Evolutionary conservation across 2,113 vertebrate genomes (phyloP), one percentile per base, ranked within the genome.

Genomic region (Microcebus griseorufus): DNA sequence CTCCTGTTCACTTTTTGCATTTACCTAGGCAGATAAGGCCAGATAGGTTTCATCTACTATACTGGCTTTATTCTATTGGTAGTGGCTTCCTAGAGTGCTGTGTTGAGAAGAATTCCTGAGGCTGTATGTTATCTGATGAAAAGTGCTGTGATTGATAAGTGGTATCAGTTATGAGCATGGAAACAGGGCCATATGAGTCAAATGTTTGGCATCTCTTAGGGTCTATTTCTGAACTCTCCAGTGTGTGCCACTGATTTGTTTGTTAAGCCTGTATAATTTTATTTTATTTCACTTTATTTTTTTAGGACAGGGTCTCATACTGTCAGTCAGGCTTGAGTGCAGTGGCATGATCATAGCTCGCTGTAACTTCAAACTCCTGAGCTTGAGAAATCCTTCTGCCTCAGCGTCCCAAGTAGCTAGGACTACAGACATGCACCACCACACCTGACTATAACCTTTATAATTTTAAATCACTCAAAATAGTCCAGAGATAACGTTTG

Each of bases 181-280:
- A 42, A 93, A 75, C n/a, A 82, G 42, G 51, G 25, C 55, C 37
- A 88, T 25, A 73, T 16, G 80, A 92, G 13, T 80, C 92, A 94
- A 32, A 18, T 92, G 60, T 90, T 93, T 94, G 80, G 82, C 76
- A 32, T 48, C 20, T 83, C 81, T 87, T 90, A 69, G 25, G 22
- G 20, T 83, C 58, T 91, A 13, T 82, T 94, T 94, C 39, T 73
- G 67, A 65, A 62, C 60, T 51, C 12, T 88, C 9, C 51, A 32
- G 14, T 60, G 48, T 93, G 16, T 37, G 8, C 51, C 45, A 42
- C 34, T 79, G 76, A 34, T 82, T 18, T 70, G 8, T 90, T 12
- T 90, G 9, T 86, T 85, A 75, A 80, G 67, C 17, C n/a, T 75
- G 89, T 67, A 62, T 53, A 69, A 70, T 75, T 95, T 89, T 85